Conservation (phyloP, 2,797 vertebrate species). For the Sebastes glaucus region DNA sequence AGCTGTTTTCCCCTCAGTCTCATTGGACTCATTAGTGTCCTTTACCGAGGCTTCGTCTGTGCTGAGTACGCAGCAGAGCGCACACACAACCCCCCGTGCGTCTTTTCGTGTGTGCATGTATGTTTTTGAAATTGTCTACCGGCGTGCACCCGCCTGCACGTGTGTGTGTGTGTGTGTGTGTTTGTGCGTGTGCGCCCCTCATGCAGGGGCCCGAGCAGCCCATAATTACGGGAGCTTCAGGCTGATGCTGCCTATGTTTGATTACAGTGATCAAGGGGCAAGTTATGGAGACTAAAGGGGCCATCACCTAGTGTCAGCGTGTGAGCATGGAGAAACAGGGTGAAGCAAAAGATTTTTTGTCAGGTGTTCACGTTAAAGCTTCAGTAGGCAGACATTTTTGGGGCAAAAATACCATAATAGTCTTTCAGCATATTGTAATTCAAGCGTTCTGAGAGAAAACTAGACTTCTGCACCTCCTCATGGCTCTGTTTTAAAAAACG, state of each 20-base stretch:
- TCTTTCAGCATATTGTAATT: no score
- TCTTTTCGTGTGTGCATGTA: neutral
- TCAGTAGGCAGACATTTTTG: accelerated
- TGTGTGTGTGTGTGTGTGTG: constrained; percentile 7
- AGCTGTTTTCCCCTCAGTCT: constrained; percentile 75
- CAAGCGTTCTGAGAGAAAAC: accelerated
- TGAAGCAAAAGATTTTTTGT: constrained; percentile 16
- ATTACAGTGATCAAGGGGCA: constrained; percentile 82
- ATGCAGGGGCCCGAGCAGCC: constrained; percentile 51
- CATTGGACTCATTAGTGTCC: constrained; percentile 82
- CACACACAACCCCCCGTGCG: neutral
- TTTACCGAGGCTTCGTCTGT: constrained; percentile 68
- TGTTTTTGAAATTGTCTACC: constrained; percentile 26
- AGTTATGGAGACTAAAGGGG: constrained; percentile 71
- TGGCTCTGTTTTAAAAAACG: no score
- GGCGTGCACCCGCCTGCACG: neutral
- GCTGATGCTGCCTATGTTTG: constrained; percentile 74
- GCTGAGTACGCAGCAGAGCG: constrained; percentile 34
- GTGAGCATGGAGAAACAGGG: neutral
- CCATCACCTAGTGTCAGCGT: constrained; percentile 49
- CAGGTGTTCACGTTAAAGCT: constrained; percentile 1
- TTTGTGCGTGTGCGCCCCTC: constrained; percentile 11
- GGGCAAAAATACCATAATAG: accelerated
- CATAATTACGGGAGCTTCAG: constrained; percentile 75
- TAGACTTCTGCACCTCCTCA: no score